Percentiles rank a stretch among this genome's conserved stretches.
Evolutionary conservation across 2,888 invertebrate genomes (phyloP).

Genomic region (Euzophera pinguis): DNA sequence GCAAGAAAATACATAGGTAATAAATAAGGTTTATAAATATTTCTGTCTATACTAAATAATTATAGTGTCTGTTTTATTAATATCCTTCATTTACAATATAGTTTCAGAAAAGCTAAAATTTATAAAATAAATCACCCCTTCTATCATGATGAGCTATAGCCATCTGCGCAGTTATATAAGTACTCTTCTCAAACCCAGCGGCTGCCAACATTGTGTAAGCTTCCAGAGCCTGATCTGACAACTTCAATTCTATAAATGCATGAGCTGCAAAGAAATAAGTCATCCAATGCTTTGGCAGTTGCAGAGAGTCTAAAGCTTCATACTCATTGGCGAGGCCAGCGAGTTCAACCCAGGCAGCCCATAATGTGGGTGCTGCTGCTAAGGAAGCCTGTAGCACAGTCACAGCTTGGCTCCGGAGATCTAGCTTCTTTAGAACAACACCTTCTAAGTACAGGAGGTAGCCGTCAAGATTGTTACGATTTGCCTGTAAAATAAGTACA

Average conservation of each 20-base stretch:
- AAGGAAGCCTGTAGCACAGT: conserved; percentile 89
- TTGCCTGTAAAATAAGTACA: conserved; percentile 46
- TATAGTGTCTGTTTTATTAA: too few relatives aligned
- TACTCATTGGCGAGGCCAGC: conserved; percentile 91
- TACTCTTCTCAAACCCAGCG: conserved; percentile 91
- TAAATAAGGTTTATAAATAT: too few relatives aligned
- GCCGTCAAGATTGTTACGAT: conserved; percentile 88
- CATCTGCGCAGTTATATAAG: conserved; percentile 94
- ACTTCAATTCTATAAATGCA: conserved; percentile 92
- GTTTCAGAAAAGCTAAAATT: not conserved
- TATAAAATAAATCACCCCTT: conserved; percentile 80
- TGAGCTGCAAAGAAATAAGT: conserved; percentile 95
- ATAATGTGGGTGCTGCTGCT: conserved; percentile 89
- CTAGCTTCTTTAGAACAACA: conserved; percentile 92
- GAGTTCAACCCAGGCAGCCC: conserved; percentile 97
- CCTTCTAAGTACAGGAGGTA: conserved; percentile 94
- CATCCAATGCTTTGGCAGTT: conserved; percentile 95
- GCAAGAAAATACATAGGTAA: too few relatives aligned
- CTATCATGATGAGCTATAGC: conserved; percentile 96
- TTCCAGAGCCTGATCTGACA: conserved; percentile 93
- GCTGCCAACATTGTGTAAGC: conserved; percentile 87
- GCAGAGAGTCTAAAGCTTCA: conserved; percentile 83
- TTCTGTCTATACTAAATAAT: too few relatives aligned
- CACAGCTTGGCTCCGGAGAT: conserved; percentile 87
- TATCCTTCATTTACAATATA: too few relatives aligned